Evolutionary conservation across 1,140 invertebrate species (phyloP).

Genomic region (Yoshiicerus persimilis): DNA sequence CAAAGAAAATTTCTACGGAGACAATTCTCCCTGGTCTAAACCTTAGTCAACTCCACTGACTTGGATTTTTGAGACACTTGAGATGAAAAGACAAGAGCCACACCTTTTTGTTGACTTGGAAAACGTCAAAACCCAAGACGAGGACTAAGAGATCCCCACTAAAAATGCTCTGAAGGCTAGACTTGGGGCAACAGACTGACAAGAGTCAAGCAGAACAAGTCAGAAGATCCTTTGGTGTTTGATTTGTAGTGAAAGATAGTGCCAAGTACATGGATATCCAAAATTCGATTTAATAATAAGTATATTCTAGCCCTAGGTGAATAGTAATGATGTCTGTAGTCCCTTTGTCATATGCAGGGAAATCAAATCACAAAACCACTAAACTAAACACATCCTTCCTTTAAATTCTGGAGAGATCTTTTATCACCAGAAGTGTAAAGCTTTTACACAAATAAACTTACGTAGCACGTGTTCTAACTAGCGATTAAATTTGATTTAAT

Average conservation of each 20-base stretch:
- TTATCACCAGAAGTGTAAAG: background rate
- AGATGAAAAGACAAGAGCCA: slow-evolving; percentile 12
- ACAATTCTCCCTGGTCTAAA: background rate
- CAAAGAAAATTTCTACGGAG: background rate
- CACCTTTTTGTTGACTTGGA: slow-evolving; percentile 2
- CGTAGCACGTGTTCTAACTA: background rate
- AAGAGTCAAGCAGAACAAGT: background rate
- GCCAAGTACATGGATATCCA: background rate
- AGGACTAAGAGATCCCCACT: background rate
- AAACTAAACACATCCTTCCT: background rate
- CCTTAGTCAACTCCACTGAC: background rate
- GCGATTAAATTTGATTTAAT: background rate
- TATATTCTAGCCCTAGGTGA: background rate
- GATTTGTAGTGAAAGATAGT: background rate
- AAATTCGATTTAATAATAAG: background rate
- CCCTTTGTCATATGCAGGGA: background rate
- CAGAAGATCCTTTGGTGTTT: background rate
- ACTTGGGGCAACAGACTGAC: background rate
- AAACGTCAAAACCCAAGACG: background rate
- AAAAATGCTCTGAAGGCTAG: background rate
- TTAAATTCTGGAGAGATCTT: background rate
- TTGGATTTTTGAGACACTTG: background rate
- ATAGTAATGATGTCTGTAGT: too few species aligned
- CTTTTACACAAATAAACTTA: background rate
- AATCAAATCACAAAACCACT: background rate